A percentile compares a stretch with the other conserved stretches of the same genome.
These are phyloP conservation scores for Drosophila funebris DNA, from an alignment of 1,140 invertebrate genomes.

Conservation along the genomic window DNA sequence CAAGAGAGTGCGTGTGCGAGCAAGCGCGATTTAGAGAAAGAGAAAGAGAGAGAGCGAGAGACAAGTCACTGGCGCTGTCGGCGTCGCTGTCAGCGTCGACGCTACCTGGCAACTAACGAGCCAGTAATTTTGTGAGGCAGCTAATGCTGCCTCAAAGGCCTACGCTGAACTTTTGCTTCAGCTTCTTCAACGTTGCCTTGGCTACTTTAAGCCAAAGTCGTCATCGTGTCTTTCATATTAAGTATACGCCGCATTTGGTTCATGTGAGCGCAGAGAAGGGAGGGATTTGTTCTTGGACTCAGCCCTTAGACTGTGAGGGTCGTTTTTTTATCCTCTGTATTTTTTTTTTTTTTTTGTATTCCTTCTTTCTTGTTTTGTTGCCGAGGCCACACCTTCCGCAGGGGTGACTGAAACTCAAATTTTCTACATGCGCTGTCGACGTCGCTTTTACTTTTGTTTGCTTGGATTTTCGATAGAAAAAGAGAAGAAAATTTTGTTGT, in stretches of 20 bases:
- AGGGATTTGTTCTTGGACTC: constrained; percentile 20
- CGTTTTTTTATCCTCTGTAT: constrained; percentile 49
- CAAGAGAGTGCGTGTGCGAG: constrained; percentile 36
- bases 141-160: constrained; percentile 49
- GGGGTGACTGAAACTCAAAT: constrained; percentile 77
- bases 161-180: constrained; percentile 19
- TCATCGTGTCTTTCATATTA: constrained; percentile 60
- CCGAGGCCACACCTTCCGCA: constrained; percentile 80
- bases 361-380: constrained; percentile 12
- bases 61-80: constrained; percentile 14
- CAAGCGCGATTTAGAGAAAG: neutral
- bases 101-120: constrained; percentile 71
- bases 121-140: constrained; percentile 76
- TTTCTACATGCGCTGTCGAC: constrained; percentile 45
- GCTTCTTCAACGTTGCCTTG: constrained; percentile 60
- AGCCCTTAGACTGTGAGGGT: constrained; percentile 61
- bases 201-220: constrained; percentile 70
- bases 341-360: constrained; percentile 30
- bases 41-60: constrained; percentile 14
- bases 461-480: constrained; percentile 75
- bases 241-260: constrained; percentile 62
- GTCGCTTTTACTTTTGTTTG: constrained; percentile 82
- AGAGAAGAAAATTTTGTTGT: constrained; percentile 23
- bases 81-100: constrained; percentile 14
- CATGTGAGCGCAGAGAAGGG: constrained; percentile 41